phyloP scores from a whole-genome alignment of 2,113 vertebrate species.

The Poicephalus gulielmi region DNA sequence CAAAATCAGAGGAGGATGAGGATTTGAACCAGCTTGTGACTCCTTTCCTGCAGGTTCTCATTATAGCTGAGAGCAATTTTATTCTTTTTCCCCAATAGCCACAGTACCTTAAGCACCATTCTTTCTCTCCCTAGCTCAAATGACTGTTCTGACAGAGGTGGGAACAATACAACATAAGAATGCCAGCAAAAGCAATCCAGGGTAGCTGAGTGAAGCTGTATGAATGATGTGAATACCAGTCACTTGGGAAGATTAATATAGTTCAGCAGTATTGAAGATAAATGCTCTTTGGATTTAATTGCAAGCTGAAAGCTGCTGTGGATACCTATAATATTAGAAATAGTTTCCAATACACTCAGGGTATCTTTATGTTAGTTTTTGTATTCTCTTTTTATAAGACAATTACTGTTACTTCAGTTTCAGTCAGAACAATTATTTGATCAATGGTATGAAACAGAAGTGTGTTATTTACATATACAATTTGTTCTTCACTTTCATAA shows the following conservation, averaged over 20 bases:
- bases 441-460: not conserved
- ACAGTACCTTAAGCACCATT: not conserved
- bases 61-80: not conserved
- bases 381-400: not conserved
- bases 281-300: not conserved
- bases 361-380: not conserved
- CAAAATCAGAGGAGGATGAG: not conserved
- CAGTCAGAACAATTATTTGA: not conserved
- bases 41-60: not conserved
- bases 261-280: not conserved
- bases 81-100: accelerated
- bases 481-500: not conserved
- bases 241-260: not conserved
- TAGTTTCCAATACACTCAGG: not conserved
- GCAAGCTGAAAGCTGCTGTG: not conserved
- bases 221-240: not conserved
- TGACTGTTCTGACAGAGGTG: not conserved
- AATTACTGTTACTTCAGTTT: not conserved
- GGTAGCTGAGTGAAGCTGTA: not conserved
- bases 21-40: not conserved
- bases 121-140: not conserved
- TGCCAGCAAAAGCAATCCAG: not conserved
- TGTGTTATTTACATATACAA: not conserved
- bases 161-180: not conserved
- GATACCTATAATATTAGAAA: not conserved